phyloP scores from a whole-genome alignment of 2,113 vertebrate genomes.

The Hippocampus zosterae region DNA sequence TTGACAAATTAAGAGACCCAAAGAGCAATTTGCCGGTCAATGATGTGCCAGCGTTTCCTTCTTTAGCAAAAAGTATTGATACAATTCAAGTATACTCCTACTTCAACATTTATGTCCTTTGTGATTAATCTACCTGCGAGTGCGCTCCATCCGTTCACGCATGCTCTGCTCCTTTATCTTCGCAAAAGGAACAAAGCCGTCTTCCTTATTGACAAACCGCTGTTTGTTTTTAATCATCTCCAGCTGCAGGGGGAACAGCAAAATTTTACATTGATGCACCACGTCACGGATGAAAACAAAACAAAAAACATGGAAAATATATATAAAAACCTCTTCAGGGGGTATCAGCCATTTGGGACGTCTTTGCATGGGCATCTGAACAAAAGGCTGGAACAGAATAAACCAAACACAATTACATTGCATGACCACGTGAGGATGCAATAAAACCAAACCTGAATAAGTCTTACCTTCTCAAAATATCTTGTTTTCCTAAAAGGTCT shows the following conservation, averaged over 20 bases:
- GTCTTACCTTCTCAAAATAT: slow-evolving; percentile 85
- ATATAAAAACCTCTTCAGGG: slow-evolving; percentile 66
- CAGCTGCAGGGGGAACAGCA: slow-evolving; percentile 38
- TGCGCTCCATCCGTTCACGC: slow-evolving; percentile 85
- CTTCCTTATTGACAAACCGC: slow-evolving; percentile 77
- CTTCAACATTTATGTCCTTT: background rate
- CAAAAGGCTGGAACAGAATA: slow-evolving; percentile 51
- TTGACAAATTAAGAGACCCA: background rate
- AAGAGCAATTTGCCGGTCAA: too few relatives aligned
- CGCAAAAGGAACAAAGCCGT: slow-evolving; percentile 89
- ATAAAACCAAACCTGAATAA: background rate
- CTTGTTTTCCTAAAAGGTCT: slow-evolving; percentile 82
- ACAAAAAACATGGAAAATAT: background rate
- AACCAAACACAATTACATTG: background rate
- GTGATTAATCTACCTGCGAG: slow-evolving; percentile 77
- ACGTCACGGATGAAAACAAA: background rate
- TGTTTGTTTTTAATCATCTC: slow-evolving; percentile 80
- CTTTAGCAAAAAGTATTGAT: background rate
- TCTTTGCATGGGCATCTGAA: slow-evolving; percentile 61
- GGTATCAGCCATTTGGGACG: slow-evolving; percentile 71
- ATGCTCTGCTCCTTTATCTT: slow-evolving; percentile 94
- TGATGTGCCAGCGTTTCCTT: too few relatives aligned
- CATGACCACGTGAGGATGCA: background rate
- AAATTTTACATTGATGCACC: background rate
- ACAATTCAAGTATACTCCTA: background rate